Base-by-base conservation (phyloP, 2,888 invertebrate species). In the Tillus elongatus region DNA sequence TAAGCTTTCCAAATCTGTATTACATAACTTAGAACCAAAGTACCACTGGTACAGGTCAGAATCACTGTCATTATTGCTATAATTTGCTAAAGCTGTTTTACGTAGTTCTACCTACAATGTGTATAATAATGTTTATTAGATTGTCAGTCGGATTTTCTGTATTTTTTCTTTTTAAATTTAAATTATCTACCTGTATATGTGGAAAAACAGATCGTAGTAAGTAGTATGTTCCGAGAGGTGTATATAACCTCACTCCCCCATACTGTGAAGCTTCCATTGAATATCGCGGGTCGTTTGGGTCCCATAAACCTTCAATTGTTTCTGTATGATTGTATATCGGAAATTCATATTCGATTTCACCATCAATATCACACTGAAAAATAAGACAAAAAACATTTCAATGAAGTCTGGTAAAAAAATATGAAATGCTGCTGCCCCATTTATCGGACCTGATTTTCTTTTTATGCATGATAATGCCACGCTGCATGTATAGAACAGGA, bases 341-440 rank as follows among this genome's bases (percentile, higher is more conserved):
- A 55, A 85, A 82, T 63, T 85, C 84, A 57, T 78, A 84, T 52
- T 82, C 81, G 9, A 77, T 65, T 51, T 82, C 82, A 2, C 75
- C 79, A 39, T 79, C 80, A 16, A 75, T 73, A 50, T 81, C 79
- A 58, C 78, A 79, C 70, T 77, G 62, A 38, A 63, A 63, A 42
- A 6, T 15, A 26, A 36, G 4, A 26, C 6, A 8, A 13, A 27
- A 16, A 16, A 33, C 15, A 13, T 12, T 35, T 30, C 13, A 9
- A 6, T 29, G n/a, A 15, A 10, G 12, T 33, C 15, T 3, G 13
- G 9, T n/a, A n/a, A n/a, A n/a, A n/a, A 13, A 19, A 34, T 13
- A 13, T 10, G n/a, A 26, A 11, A 30, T 27, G 29, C 30, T 40
- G 15, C 9, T n/a, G n/a, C n/a, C n/a, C n/a, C n/a, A n/a, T n/a